Conservation (phyloP, 2,797 vertebrate genomes). For the Tarsius wallacei region DNA sequence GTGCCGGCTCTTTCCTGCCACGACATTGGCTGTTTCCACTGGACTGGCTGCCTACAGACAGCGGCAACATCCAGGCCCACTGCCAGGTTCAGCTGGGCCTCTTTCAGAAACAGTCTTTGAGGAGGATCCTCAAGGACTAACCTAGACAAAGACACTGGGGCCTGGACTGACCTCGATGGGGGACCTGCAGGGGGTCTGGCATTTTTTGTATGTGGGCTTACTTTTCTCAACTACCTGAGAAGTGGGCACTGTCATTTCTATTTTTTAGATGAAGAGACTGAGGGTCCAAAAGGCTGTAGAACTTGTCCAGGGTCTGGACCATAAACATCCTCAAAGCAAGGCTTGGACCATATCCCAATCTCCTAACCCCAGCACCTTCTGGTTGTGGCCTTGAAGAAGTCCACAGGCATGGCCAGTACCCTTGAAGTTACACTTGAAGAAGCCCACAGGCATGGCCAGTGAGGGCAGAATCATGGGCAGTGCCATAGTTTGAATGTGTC, state of each 20-base stretch:
- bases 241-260: background rate
- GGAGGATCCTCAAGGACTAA: background rate
- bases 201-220: background rate
- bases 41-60: background rate
- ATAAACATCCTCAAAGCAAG: background rate
- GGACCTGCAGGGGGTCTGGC: background rate
- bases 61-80: background rate
- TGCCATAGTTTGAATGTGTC: background rate
- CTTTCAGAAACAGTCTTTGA: background rate
- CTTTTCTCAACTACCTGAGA: background rate
- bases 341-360: background rate
- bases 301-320: background rate
- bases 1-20: background rate
- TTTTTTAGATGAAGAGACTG: background rate
- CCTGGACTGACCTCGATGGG: background rate
- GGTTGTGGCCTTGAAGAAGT: background rate
- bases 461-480: background rate
- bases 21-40: background rate
- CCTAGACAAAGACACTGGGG: too few relatives aligned
- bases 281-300: background rate
- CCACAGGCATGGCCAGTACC: background rate
- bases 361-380: background rate
- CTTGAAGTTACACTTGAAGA: background rate
- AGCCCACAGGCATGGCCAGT: background rate
- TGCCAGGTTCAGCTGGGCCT: background rate